phyloP scores from a whole-genome alignment of 53 echinoderm and acorn worm species.

The Echinarachnius parma region DNA sequence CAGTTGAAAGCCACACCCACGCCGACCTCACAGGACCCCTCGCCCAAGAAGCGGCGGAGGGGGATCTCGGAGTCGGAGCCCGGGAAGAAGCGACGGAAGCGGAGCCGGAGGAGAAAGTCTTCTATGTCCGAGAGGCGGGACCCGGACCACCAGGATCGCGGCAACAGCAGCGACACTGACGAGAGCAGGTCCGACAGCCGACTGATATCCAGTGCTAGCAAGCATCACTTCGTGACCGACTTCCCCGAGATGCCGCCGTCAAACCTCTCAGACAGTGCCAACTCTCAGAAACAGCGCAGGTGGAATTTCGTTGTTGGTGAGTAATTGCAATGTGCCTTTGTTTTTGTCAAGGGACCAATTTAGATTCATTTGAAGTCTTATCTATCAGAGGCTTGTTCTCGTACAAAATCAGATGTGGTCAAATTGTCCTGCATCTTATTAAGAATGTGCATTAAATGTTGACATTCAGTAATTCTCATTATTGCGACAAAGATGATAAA shows the following conservation, averaged over 20 bases:
- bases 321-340: no score
- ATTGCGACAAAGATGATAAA: no score
- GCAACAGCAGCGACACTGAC: constrained; percentile 59
- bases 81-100: constrained; percentile 59
- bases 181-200: constrained; percentile 48
- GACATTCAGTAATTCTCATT: no score
- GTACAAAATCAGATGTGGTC: no score
- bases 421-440: no score
- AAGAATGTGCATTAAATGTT: no score
- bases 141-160: constrained; percentile 41
- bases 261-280: constrained; percentile 17
- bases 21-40: constrained; percentile 14
- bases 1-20: constrained; percentile 26
- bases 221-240: no score
- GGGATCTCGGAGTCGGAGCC: constrained; percentile 61
- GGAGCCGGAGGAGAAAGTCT: constrained; percentile 43
- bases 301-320: constrained; percentile 80
- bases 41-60: constrained; percentile 67
- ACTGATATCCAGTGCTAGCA: constrained; percentile 11
- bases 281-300: constrained; percentile 54
- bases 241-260: constrained; percentile 16
- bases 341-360: no score
- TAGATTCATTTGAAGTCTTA: no score
- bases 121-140: constrained; percentile 49
- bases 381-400: no score